Conservation (phyloP, 2,113 vertebrate genomes). For the Solea senegalensis region DNA sequence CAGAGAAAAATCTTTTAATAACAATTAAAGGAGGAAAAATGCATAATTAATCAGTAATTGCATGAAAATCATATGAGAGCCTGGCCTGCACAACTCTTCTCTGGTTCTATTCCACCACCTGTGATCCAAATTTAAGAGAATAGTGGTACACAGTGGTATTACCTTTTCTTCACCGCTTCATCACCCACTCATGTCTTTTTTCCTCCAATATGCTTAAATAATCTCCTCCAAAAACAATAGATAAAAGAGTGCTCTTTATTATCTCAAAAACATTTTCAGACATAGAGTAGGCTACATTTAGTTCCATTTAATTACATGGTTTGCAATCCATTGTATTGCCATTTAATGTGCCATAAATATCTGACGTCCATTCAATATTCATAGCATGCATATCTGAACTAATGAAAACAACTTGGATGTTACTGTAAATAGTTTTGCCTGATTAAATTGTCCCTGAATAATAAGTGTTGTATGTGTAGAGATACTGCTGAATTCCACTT, state of each 20-base stretch:
- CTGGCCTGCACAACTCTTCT: background rate
- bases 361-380: too few species aligned
- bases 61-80: background rate
- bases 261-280: background rate
- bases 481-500: too few species aligned
- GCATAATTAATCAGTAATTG: background rate
- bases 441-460: too few species aligned
- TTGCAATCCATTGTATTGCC: too few species aligned
- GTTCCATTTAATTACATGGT: too few species aligned
- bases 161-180: background rate
- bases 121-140: slow-evolving; percentile 1
- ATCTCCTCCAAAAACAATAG: background rate
- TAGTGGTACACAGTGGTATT: slow-evolving; percentile 3
- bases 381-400: too few species aligned
- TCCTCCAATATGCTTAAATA: background rate
- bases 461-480: too few species aligned
- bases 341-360: too few species aligned
- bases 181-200: background rate
- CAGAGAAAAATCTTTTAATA: background rate
- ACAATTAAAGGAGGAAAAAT: background rate
- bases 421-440: too few species aligned
- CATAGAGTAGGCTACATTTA: too few species aligned
- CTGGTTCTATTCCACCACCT: slow-evolving; percentile 3
- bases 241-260: background rate
- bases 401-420: too few species aligned